Evolutionary conservation across 2,113 vertebrate genomes (phyloP).

Genomic region (Zingel zingel): DNA sequence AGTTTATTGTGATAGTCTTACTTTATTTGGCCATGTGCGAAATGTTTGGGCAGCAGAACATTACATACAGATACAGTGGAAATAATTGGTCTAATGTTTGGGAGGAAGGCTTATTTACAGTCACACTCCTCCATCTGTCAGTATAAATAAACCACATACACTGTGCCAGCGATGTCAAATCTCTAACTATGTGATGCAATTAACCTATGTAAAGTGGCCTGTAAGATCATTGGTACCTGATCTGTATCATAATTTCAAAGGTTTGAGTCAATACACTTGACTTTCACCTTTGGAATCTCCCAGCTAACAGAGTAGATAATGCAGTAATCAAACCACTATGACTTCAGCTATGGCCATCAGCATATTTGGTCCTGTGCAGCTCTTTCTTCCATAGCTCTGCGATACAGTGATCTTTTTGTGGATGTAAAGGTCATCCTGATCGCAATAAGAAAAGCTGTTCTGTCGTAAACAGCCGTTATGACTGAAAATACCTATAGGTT

Average conservation of each 20-base stretch:
- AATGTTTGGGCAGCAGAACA: slow-evolving; percentile 1
- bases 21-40: not conserved
- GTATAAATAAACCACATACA: not conserved
- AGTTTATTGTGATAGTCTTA: not conserved
- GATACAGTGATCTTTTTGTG: slow-evolving; percentile 56
- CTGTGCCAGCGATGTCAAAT: not conserved
- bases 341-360: slow-evolving; percentile 37
- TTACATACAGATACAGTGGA: not conserved
- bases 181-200: not conserved
- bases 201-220: not conserved
- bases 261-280: not conserved
- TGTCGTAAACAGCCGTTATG: slow-evolving; percentile 45
- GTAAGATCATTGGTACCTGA: not conserved
- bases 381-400: slow-evolving; percentile 11
- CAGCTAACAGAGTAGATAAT: slow-evolving; percentile 11
- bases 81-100: not conserved
- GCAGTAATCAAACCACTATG: slow-evolving; percentile 27
- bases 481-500: slow-evolving; percentile 42
- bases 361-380: slow-evolving; percentile 11
- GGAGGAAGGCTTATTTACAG: not conserved
- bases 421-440: slow-evolving; percentile 62
- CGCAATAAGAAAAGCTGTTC: slow-evolving; percentile 43
- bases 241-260: not conserved
- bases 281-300: slow-evolving; percentile 25
- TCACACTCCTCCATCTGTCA: slow-evolving; percentile 5